Percentiles rank a stretch among this genome's conserved stretches.
Evolutionary conservation across 2,888 invertebrate genomes (phyloP).

Genomic region (Drosophila trichaetosa): DNA sequence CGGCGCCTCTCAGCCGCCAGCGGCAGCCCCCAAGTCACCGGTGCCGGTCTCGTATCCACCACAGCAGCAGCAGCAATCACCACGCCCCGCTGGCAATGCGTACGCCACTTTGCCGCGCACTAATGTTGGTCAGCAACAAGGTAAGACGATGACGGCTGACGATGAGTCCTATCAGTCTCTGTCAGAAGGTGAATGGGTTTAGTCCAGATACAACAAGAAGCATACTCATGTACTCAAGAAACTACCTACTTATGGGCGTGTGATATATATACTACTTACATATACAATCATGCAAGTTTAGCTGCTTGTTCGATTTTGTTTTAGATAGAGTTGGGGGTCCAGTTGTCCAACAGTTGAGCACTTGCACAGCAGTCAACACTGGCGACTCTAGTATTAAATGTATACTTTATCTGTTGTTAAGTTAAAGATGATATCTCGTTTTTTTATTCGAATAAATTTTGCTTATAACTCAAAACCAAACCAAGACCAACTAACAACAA

Average conservation of each 20-base stretch:
- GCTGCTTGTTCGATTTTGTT: slow-evolving; percentile 20
- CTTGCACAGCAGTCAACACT: neutral
- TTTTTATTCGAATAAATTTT: slow-evolving; percentile 39
- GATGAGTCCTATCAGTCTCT: slow-evolving; percentile 69
- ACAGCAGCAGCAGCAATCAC: slow-evolving; percentile 70
- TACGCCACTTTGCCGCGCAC: slow-evolving; percentile 84
- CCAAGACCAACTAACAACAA: slow-evolving; percentile 8
- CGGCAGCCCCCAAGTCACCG: slow-evolving; percentile 83
- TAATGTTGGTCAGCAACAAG: slow-evolving; percentile 84
- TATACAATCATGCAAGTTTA: slow-evolving; percentile 24
- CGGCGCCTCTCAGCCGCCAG: slow-evolving; percentile 73
- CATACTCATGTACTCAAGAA: slow-evolving; percentile 21
- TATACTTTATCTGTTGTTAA: slow-evolving; percentile 37
- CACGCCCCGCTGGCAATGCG: slow-evolving; percentile 76
- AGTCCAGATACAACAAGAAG: slow-evolving; percentile 29
- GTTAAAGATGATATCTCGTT: slow-evolving; percentile 28
- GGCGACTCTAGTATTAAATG: slow-evolving; percentile 36
- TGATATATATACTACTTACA: slow-evolving; percentile 13
- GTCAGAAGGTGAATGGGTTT: slow-evolving; percentile 82
- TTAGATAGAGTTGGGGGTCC: slow-evolving; percentile 15
- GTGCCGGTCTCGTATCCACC: slow-evolving; percentile 83
- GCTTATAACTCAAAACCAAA: slow-evolving; percentile 21
- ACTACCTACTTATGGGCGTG: slow-evolving; percentile 30
- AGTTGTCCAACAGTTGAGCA: neutral
- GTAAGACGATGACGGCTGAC: slow-evolving; percentile 82